A percentile compares a stretch with the other conserved stretches of the same genome.
These are phyloP conservation scores for Physeter macrocephalus DNA, from an alignment of 2,113 vertebrate species.

Conservation along the genomic window DNA sequence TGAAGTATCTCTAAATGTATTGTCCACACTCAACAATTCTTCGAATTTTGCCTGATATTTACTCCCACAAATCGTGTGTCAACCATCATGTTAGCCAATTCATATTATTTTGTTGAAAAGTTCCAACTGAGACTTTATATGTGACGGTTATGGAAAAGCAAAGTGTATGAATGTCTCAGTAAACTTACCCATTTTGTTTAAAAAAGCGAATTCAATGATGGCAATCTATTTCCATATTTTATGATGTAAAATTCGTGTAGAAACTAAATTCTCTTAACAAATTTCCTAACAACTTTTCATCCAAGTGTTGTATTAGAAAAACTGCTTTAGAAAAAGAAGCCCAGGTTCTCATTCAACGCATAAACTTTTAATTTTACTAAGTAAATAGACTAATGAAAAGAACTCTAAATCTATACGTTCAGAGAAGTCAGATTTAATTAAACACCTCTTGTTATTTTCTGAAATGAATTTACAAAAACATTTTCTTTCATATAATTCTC, in stretches of 20 bases:
- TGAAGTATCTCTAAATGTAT: background rate
- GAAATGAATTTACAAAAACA: constrained; percentile 18
- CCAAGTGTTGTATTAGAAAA: background rate
- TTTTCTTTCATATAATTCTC: background rate
- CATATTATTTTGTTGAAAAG: background rate
- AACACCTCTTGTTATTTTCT: background rate
- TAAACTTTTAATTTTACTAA: background rate
- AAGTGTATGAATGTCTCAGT: background rate
- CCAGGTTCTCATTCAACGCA: background rate
- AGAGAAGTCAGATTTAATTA: background rate
- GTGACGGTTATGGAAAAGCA: background rate
- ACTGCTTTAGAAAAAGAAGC: background rate
- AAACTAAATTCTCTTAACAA: background rate
- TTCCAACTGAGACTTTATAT: background rate
- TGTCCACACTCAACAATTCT: too few species aligned
- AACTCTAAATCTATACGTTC: background rate
- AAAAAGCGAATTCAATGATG: background rate
- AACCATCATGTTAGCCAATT: background rate
- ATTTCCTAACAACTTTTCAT: background rate
- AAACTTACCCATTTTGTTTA: background rate
- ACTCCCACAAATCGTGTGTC: background rate
- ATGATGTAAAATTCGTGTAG: background rate
- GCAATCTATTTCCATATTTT: background rate
- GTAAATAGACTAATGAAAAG: background rate
- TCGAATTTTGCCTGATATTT: background rate